A percentile compares a stretch with the other conserved stretches of the same genome.
phyloP scores from a whole-genome alignment of 1,140 invertebrate species.

The Apis laboriosa region DNA sequence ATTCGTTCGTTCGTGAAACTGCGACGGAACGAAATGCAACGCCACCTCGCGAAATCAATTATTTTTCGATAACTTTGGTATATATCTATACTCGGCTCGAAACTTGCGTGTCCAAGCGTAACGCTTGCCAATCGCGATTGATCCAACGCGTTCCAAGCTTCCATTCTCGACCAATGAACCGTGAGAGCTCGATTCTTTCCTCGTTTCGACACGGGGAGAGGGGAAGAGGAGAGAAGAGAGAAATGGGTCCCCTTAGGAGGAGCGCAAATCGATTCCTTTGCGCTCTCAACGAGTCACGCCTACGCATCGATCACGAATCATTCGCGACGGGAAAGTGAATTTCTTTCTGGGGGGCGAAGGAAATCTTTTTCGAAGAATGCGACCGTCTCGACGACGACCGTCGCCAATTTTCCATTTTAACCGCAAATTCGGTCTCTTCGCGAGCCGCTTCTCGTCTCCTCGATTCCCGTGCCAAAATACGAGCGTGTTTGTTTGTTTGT shows the following conservation, averaged over 20 bases:
- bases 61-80: too few relatives aligned
- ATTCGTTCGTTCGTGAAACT: neutral
- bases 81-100: neutral
- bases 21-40: neutral
- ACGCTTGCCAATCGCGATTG: constrained; percentile 24
- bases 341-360: neutral
- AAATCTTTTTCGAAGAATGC: neutral
- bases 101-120: neutral
- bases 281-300: neutral
- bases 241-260: neutral
- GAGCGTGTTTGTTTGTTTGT: neutral
- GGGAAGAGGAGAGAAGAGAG: neutral
- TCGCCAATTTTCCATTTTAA: neutral
- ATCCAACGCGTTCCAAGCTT: constrained; percentile 9
- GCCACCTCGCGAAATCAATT: too few relatives aligned
- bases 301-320: too few relatives aligned
- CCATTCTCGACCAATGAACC: constrained; percentile 32
- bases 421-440: neutral
- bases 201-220: neutral
- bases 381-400: neutral
- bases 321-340: too few relatives aligned
- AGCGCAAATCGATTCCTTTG: too few relatives aligned
- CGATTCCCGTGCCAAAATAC: neutral
- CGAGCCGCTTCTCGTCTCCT: neutral
- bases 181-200: constrained; percentile 5